Conservation (phyloP, 2,888 invertebrate species). For the Malthinus flaveolus region DNA sequence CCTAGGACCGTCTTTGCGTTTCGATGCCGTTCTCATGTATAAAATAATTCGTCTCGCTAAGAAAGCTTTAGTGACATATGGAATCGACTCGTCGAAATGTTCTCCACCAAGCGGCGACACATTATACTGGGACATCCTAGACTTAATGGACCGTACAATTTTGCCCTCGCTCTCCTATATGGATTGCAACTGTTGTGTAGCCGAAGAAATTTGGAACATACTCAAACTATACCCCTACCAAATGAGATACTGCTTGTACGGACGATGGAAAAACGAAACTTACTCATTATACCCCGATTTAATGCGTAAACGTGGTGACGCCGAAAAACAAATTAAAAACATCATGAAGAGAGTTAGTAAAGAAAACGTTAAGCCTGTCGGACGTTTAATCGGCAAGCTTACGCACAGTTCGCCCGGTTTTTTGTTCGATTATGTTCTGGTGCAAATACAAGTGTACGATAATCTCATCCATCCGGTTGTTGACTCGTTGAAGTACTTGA, state of each 20-base stretch:
- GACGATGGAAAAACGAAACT: constrained; percentile 94
- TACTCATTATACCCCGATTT: constrained; percentile 81
- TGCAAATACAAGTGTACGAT: constrained; percentile 55
- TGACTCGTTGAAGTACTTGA: constrained; percentile 95
- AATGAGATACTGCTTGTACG: constrained; percentile 82
- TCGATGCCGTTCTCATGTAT: constrained; percentile 87
- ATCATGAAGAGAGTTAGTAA: constrained; percentile 98
- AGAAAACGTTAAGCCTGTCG: constrained; percentile 97
- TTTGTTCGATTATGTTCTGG: constrained; percentile 85
- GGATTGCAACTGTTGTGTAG: constrained; percentile 93
- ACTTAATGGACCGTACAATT: constrained; percentile 84
- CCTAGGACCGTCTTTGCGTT: constrained; percentile 85
- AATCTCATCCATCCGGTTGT: constrained; percentile 78
- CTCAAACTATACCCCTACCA: constrained; percentile 86
- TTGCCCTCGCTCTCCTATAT: constrained; percentile 89
- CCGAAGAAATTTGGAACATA: constrained; percentile 94
- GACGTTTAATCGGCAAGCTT: constrained; percentile 93
- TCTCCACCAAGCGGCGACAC: constrained; percentile 55
- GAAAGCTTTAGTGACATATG: constrained; percentile 46
- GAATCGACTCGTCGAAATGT: constrained; percentile 43
- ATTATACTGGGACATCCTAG: constrained; percentile 81
- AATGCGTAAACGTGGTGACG: constrained; percentile 81
- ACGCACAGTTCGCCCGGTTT: constrained; percentile 95
- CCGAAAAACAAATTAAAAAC: constrained; percentile 89
- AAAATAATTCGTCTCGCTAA: constrained; percentile 70